A percentile compares a stretch with the other conserved stretches of the same genome.
Evolutionary conservation across 2,888 invertebrate genomes (phyloP).

Genomic region (Thyatira batis): DNA sequence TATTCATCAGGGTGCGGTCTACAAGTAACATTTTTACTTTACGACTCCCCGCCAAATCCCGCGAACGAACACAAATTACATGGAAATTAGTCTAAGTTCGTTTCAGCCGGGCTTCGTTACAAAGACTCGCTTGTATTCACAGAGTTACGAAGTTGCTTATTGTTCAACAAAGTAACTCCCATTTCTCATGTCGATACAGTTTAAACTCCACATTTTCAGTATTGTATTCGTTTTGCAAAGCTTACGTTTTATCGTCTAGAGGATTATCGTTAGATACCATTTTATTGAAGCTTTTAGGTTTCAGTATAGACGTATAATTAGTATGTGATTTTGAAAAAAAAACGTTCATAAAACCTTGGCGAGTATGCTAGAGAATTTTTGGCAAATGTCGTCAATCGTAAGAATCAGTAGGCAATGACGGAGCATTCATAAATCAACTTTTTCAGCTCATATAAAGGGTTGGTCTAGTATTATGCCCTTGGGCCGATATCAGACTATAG

Average conservation of each 20-base stretch:
- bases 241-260: background rate
- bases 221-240: background rate
- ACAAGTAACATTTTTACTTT: constrained; percentile 61
- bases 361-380: background rate
- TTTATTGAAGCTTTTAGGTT: background rate
- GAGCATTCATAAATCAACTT: background rate
- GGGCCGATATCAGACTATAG: background rate
- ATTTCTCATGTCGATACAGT: constrained; percentile 5
- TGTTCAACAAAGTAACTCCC: constrained; percentile 22
- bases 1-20: constrained; percentile 62
- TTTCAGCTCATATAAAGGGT: background rate
- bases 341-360: background rate
- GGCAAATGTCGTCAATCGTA: background rate
- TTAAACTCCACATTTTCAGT: background rate
- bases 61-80: constrained; percentile 62
- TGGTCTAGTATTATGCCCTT: background rate
- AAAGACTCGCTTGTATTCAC: constrained; percentile 28
- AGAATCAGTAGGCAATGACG: background rate
- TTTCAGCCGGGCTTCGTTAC: constrained; percentile 41
- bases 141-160: constrained; percentile 36
- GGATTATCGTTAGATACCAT: background rate
- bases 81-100: constrained; percentile 65
- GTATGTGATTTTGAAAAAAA: background rate
- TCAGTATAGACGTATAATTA: background rate
- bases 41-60: constrained; percentile 46